Evolutionary conservation across 2,797 vertebrate species (phyloP), one percentile per base, ranked within the genome.

Genomic region (Gallinago nigripennis): DNA sequence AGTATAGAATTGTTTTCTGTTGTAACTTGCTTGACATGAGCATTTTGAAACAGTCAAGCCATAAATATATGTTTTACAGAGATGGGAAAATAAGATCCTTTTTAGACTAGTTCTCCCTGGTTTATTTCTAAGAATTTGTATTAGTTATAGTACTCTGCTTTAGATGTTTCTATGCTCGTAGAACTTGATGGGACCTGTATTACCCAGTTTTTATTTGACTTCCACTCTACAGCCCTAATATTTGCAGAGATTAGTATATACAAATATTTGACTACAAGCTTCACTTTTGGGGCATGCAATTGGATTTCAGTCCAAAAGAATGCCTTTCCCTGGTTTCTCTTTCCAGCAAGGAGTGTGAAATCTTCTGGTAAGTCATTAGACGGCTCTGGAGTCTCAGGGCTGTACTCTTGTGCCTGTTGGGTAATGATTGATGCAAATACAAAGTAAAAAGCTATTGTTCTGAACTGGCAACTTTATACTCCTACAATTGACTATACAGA

Each of bases 251-350:
- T 24, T 72, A 90, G 12, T 43, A 57, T 39, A 58, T 77, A 54
- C 33, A 96, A 93, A 92, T 92, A 96, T 90, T 90, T 48, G 53
- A 81, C 68, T 81, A 31, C 61, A 85, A 45, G 57, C 88, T 90
- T 82, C n/a, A 24, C 24, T 96, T 87, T 72, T 5, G 17, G 83
- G 41, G 33, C 1, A 8, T 76, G 41, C 35, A 73, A 15, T 84
- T 68, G 43, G 33, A 25, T 51, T 82, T 53, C 64, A 27, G n/a
- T 33, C 77, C 8, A 27, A 31, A 80, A 70, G 70, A 46, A 46
- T 11, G 4, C 46, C 20, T 87, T 68, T 83, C 8, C 39, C n/a
- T 69, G 50, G 18, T 82, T 64, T 50, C 13, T 76, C 8, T 88
- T 63, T 60, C 53, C 21, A 77, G 35, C 6, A 45, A 41, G 16